Evolutionary conservation across 2,888 invertebrate species (phyloP).

Genomic region (Brachyptera putata): DNA sequence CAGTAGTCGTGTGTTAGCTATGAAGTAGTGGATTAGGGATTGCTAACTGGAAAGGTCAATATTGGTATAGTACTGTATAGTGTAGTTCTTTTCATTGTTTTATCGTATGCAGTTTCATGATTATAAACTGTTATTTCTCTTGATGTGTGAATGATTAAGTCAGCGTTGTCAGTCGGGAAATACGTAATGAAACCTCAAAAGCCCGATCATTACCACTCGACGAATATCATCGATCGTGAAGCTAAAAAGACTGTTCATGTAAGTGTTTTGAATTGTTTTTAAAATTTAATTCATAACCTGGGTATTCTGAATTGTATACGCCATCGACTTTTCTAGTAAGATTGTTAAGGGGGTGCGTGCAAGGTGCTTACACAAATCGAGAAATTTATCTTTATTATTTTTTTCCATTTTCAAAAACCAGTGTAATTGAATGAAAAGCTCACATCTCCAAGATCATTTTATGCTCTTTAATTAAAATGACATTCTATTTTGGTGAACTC

Average conservation of each 20-base stretch:
- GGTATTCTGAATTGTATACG: not conserved
- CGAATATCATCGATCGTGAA: slow-evolving; percentile 15
- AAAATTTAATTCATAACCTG: not conserved
- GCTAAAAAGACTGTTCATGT: not conserved
- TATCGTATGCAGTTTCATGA: not conserved
- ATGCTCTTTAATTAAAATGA: too few relatives aligned
- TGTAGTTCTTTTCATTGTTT: not conserved
- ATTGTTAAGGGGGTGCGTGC: too few relatives aligned
- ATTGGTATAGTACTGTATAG: not conserved
- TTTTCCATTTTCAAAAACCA: too few relatives aligned
- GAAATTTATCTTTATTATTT: too few relatives aligned
- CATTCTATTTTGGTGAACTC: too few relatives aligned
- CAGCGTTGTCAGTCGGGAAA: not conserved
- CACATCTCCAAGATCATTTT: too few relatives aligned
- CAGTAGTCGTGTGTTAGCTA: not conserved
- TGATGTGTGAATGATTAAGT: slow-evolving; percentile 3
- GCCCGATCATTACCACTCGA: slow-evolving; percentile 23
- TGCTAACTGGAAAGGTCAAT: not conserved
- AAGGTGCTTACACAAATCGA: too few relatives aligned
- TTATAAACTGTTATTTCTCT: not conserved
- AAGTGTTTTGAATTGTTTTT: not conserved
- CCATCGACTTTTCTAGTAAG: too few relatives aligned
- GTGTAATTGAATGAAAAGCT: too few relatives aligned
- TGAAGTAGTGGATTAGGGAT: not conserved
- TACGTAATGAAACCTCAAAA: slow-evolving; percentile 17